These are phyloP conservation scores for Drosophila prosaltans DNA, from an alignment of 1,140 invertebrate species.

Conservation along the genomic window DNA sequence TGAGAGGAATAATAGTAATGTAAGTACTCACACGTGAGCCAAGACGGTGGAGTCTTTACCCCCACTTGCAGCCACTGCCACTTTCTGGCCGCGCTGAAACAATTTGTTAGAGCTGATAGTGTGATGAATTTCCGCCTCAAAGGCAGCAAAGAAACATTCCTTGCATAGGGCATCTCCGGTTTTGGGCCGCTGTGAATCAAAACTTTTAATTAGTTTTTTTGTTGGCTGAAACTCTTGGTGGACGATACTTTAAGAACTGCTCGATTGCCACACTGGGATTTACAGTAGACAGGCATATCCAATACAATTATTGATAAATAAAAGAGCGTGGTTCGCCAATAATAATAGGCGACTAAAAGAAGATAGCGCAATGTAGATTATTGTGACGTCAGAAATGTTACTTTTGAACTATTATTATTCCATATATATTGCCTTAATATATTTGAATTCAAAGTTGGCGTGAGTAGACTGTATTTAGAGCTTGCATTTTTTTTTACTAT, in stretches of 20 bases:
- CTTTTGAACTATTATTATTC: too few species aligned
- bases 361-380: not conserved
- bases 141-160: conserved; percentile 96
- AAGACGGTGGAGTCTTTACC: conserved; percentile 99
- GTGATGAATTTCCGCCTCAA: conserved; percentile 98
- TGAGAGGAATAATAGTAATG: not conserved
- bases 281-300: conserved; percentile 87
- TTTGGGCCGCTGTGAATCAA: conserved; percentile 89
- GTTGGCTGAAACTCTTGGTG: too few species aligned
- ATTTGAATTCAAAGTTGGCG: too few species aligned
- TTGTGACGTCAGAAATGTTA: conserved; percentile 2
- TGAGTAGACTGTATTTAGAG: too few species aligned
- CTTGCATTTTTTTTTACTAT: too few species aligned
- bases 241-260: conserved; percentile 88
- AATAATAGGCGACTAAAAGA: not conserved
- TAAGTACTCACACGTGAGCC: conserved; percentile 87
- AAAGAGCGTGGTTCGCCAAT: not conserved
- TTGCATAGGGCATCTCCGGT: conserved; percentile 96
- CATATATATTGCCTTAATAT: too few species aligned
- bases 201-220: not conserved
- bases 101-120: conserved; percentile 94
- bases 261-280: conserved; percentile 88
- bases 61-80: conserved; percentile 98
- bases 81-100: conserved; percentile 93
- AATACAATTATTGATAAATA: conserved; percentile 11